Evolutionary conservation across 2,113 vertebrate species (phyloP).

Genomic region (Aplodontia rufa): DNA sequence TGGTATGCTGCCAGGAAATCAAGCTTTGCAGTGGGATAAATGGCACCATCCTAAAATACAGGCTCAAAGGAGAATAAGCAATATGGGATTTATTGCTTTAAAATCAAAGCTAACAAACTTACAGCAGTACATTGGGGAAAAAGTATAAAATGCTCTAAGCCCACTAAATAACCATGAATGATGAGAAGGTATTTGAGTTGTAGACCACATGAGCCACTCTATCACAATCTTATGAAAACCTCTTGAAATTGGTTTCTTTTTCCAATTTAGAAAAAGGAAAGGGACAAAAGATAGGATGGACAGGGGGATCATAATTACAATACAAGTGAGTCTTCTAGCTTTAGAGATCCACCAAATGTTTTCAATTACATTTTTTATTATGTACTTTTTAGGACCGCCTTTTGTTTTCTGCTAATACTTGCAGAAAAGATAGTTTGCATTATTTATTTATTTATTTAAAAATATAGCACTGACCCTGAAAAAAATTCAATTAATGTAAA

Average conservation of each 20-base stretch:
- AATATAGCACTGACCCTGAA: neutral
- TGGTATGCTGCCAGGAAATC: slow-evolving; percentile 59
- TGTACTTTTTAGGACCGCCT: neutral
- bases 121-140: slow-evolving; percentile 64
- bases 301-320: neutral
- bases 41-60: slow-evolving; percentile 59
- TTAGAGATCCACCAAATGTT: neutral
- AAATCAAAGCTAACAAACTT: slow-evolving; percentile 76
- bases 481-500: neutral
- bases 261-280: slow-evolving; percentile 56
- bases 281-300: neutral
- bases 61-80: slow-evolving; percentile 62
- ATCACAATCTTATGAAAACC: slow-evolving; percentile 42
- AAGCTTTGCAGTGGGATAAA: slow-evolving; percentile 72
- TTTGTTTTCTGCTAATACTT: neutral
- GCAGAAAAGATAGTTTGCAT: neutral
- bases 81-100: slow-evolving; percentile 64
- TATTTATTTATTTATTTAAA: slow-evolving; percentile 10
- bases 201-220: neutral
- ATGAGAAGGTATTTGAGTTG: slow-evolving; percentile 53
- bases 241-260: slow-evolving; percentile 56
- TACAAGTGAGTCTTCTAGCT: slow-evolving; percentile 47
- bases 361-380: slow-evolving; percentile 33
- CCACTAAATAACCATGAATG: slow-evolving; percentile 68
- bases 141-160: slow-evolving; percentile 61